Evolutionary conservation across 2,797 vertebrate species (phyloP).

Genomic region (Coregonus ussuriensis): DNA sequence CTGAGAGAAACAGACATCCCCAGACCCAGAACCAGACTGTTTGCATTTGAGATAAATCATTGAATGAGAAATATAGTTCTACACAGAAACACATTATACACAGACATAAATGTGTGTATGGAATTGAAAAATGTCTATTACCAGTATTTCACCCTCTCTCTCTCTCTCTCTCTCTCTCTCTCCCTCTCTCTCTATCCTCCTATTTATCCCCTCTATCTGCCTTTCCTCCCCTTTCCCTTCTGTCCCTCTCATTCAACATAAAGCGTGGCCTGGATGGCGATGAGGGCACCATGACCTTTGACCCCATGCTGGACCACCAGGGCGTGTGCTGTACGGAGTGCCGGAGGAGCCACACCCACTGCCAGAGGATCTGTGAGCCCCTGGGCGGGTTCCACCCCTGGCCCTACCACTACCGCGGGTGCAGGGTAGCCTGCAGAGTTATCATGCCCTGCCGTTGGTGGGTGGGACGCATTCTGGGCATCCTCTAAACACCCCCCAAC

Average conservation of each 20-base stretch:
- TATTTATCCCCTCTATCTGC: conserved; percentile 23
- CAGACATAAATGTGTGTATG: too few species aligned
- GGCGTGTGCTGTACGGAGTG: conserved; percentile 90
- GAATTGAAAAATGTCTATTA: background rate
- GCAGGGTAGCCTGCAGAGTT: conserved; percentile 83
- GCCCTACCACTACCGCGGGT: conserved; percentile 88
- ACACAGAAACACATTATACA: background rate
- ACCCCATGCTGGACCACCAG: conserved; percentile 89
- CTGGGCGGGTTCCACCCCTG: conserved; percentile 83
- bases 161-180: too few species aligned
- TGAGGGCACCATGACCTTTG: conserved; percentile 81
- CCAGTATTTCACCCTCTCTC: background rate
- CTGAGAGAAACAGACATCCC: background rate
- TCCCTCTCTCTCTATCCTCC: too few species aligned
- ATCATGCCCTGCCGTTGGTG: conserved; percentile 97
- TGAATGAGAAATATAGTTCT: background rate
- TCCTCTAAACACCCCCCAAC: conserved; percentile 72
- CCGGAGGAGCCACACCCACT: conserved; percentile 85
- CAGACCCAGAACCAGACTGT: background rate
- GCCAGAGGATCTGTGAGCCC: conserved; percentile 88
- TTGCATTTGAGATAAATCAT: background rate
- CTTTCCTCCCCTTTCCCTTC: too few species aligned
- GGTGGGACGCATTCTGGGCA: conserved; percentile 88
- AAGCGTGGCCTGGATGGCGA: conserved; percentile 84
- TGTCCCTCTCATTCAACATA: conserved; percentile 39